A percentile compares a stretch with the other conserved stretches of the same genome.
phyloP scores from a whole-genome alignment of 2,113 vertebrate species.

The Oxyruncus cristatus region DNA sequence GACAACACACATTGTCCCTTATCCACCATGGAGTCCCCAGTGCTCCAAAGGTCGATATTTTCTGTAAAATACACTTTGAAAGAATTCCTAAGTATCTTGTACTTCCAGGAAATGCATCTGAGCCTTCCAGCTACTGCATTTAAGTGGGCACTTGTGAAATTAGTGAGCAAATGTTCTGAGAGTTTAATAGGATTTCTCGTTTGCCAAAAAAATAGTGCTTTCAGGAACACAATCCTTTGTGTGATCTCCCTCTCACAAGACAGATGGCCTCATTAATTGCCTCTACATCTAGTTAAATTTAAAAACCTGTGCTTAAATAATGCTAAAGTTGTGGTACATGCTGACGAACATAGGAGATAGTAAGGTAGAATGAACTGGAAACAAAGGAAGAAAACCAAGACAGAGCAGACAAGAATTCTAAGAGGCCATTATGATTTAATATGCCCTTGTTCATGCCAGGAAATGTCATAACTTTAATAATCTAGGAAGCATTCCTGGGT shows the following conservation, averaged over 20 bases:
- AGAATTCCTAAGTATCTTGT: not conserved
- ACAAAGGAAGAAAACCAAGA: not conserved
- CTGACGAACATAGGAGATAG: slow-evolving; percentile 51
- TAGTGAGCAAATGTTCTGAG: not conserved
- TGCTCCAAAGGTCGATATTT: slow-evolving; percentile 8
- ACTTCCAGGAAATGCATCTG: slow-evolving; percentile 28
- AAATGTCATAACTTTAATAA: not conserved
- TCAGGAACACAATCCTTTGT: slow-evolving; percentile 63
- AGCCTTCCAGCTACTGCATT: slow-evolving; percentile 51
- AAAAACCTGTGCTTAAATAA: slow-evolving; percentile 74
- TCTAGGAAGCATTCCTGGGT: not conserved
- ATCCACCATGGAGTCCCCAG: not conserved
- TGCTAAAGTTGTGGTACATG: slow-evolving; percentile 49
- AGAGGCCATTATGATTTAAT: not conserved
- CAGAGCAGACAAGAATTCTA: not conserved
- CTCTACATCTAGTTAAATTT: slow-evolving; percentile 78
- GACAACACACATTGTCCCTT: not conserved
- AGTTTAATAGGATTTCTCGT: slow-evolving; percentile 49
- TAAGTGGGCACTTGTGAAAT: slow-evolving; percentile 20
- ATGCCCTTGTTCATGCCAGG: not conserved
- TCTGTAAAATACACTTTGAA: slow-evolving; percentile 38
- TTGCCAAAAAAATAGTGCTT: slow-evolving; percentile 61
- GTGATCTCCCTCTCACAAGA: slow-evolving; percentile 73
- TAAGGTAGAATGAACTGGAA: slow-evolving; percentile 3
- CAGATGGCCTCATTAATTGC: slow-evolving; percentile 84